Evolutionary conservation across 1,140 invertebrate species (phyloP).

Genomic region (Leptopilina clavipes): DNA sequence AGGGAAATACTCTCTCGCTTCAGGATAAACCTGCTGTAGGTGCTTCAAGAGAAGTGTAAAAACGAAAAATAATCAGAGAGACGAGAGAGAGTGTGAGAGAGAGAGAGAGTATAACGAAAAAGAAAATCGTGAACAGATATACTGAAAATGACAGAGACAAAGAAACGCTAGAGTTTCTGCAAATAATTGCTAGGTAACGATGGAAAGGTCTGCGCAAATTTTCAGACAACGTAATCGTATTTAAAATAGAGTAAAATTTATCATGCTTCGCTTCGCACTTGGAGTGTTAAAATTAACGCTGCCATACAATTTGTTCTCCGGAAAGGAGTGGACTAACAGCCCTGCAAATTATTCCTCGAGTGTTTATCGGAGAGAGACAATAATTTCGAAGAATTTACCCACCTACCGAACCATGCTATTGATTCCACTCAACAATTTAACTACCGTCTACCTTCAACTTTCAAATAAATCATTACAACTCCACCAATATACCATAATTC

Average conservation of each 20-base stretch:
- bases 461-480: not conserved
- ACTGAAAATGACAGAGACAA: constrained; percentile 12
- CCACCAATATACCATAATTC: no score
- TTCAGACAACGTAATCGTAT: constrained; percentile 52
- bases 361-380: constrained; percentile 57
- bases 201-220: constrained; percentile 42
- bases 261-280: constrained; percentile 44
- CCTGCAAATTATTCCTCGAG: constrained; percentile 56
- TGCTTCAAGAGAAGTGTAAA: constrained; percentile 39
- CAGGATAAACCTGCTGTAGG: not conserved
- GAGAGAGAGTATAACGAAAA: constrained; percentile 1
- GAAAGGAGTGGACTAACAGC: constrained; percentile 52
- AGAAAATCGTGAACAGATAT: constrained; percentile 24
- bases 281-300: constrained; percentile 49
- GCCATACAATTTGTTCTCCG: constrained; percentile 53
- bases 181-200: constrained; percentile 51
- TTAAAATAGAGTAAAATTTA: constrained; percentile 60
- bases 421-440: constrained; percentile 24
- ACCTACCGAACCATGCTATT: constrained; percentile 27
- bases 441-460: not conserved
- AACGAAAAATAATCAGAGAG: constrained; percentile 39
- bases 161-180: constrained; percentile 40
- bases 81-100: not conserved
- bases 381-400: constrained; percentile 51
- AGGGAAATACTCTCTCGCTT: constrained; percentile 10